Evolutionary conservation across 2,888 invertebrate species (phyloP), one percentile per base, ranked within the genome.

Genomic region (Julus scandinavius): DNA sequence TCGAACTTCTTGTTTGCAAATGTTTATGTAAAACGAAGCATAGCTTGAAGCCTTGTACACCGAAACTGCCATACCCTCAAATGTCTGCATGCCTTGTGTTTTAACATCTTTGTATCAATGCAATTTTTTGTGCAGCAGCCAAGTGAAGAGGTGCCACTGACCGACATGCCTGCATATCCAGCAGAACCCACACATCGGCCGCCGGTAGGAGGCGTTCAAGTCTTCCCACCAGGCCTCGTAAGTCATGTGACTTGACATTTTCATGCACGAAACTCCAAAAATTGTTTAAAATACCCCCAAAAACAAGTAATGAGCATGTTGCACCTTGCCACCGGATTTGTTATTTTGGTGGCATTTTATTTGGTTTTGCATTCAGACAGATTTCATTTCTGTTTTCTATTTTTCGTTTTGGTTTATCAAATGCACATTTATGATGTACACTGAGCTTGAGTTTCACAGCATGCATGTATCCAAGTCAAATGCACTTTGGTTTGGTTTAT

Each of bases 211-310:
- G 93, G 93, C 90, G 93, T 93, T 90, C 92, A 93, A 90, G 93
- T 93, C 90, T 94, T 93, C 91, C 93, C 93, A 90, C 92, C 92
- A 87, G 92, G 93, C 88, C 91, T 91, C 90, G 92, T 92, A 92
- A 91, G 91, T 90, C 86, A 85, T 45, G 41, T 85, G 85, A 49
- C 85, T 85, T 85, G 85, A 49, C 49, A 41, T 41, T 41, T 72
- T n/a, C 85, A 41, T 85, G 85, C 49, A 49, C 7, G 85, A 85
- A 85, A 29, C 72, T 72, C 72, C 72, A 29, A 72, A 72, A 72
- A n/a, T 29, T 72, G 7, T 72, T 72, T 72, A 72, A 72, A 29
- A 1, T 5, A 72, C 2, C 29, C 2, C 11, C 0, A 72, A 72
- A 72, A 72, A 72, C 20, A 5, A 29, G 29, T 72, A 72, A 72